Percentiles rank a stretch among this genome's conserved stretches.
phyloP scores from a whole-genome alignment of 2,113 vertebrate species.

The Psophia crepitans region DNA sequence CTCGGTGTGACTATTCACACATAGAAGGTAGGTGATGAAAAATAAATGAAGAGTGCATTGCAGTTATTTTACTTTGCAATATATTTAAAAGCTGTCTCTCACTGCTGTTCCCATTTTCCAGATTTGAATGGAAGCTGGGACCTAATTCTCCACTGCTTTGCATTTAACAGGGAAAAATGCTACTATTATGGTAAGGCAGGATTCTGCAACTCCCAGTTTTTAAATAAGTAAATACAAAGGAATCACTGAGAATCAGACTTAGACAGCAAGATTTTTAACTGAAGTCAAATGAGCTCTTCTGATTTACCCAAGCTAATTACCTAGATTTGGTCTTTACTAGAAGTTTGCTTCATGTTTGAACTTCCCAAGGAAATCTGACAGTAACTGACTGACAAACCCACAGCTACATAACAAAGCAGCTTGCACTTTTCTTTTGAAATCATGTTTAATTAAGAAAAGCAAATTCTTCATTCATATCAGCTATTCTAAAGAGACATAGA shows the following conservation, averaged over 20 bases:
- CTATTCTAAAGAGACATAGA: not conserved
- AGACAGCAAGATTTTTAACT: not conserved
- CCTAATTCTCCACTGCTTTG: not conserved
- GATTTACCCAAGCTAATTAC: not conserved
- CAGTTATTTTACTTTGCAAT: not conserved
- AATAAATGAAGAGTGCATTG: conserved; percentile 10
- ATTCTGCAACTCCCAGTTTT: conserved; percentile 1
- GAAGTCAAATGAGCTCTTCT: not conserved
- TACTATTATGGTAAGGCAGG: not conserved
- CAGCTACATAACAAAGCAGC: not conserved
- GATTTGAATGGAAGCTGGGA: not conserved
- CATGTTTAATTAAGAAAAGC: not conserved
- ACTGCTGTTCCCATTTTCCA: not conserved
- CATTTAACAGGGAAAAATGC: not conserved
- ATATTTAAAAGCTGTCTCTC: not conserved
- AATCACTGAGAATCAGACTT: not conserved
- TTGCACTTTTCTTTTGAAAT: not conserved
- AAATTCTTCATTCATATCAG: not conserved
- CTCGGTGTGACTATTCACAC: not conserved
- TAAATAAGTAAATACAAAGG: not conserved
- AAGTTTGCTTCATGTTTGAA: not conserved
- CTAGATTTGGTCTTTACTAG: not conserved
- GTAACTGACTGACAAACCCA: not conserved
- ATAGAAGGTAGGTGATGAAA: conserved; percentile 16
- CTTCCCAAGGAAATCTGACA: not conserved